Conservation (phyloP, 1,140 invertebrate species). For the Zophobas morio region DNA sequence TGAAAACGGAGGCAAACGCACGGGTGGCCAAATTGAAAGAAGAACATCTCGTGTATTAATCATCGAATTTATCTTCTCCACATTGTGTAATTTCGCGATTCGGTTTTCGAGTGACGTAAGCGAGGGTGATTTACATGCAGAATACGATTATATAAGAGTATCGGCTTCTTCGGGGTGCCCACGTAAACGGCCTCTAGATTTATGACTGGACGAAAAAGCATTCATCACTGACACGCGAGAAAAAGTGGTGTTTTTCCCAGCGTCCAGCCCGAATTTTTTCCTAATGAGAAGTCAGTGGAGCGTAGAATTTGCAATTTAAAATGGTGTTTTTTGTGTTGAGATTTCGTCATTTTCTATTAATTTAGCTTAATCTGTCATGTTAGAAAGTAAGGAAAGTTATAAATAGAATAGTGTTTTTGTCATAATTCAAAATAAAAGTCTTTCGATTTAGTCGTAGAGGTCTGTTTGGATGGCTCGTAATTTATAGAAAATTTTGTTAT, state of each 20-base stretch:
- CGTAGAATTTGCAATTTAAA: constrained; percentile 1
- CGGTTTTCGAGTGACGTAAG: background rate
- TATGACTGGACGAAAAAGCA: background rate
- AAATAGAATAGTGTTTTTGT: background rate
- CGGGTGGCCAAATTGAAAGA: background rate
- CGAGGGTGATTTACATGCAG: background rate
- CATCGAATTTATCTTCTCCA: background rate
- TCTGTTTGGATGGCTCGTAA: no score
- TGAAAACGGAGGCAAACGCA: background rate
- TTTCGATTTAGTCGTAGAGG: no score
- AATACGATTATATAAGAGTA: background rate
- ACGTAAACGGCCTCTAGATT: background rate
- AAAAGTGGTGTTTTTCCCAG: background rate
- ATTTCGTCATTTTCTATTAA: background rate
- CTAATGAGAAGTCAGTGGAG: background rate
- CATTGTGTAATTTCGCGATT: background rate
- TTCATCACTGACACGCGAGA: background rate
- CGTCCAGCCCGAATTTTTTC: background rate
- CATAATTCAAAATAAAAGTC: background rate
- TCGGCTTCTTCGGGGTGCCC: background rate
- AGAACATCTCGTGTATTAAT: background rate
- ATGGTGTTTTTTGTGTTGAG: background rate
- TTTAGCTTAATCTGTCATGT: background rate
- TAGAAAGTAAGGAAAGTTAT: constrained; percentile 3
- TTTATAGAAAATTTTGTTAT: no score